phyloP scores from a whole-genome alignment of 1,140 invertebrate genomes.

The Bombus superbus region DNA sequence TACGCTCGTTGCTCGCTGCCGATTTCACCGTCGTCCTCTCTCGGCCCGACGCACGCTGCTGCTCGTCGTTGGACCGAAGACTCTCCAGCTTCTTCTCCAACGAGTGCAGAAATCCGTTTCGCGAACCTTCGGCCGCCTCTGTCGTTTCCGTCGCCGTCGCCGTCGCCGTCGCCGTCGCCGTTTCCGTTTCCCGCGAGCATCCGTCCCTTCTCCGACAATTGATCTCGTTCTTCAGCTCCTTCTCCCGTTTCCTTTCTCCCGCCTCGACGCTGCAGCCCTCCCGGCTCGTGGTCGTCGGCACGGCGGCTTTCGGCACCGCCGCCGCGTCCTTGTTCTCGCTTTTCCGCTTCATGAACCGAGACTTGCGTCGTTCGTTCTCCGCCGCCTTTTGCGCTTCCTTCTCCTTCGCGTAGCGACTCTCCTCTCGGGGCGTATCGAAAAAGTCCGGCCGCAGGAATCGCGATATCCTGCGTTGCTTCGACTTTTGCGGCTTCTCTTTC shows the following conservation, averaged over 20 bases:
- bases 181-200: conserved; percentile 12
- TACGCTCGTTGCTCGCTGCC: conserved; percentile 62
- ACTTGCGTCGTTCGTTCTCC: conserved; percentile 80
- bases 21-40: conserved; percentile 70
- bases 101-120: conserved; percentile 77
- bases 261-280: conserved; percentile 31
- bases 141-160: conserved; percentile 45
- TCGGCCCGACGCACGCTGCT: not conserved
- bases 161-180: not conserved
- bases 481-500: conserved; percentile 72
- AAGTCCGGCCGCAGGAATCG: conserved; percentile 90
- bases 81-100: conserved; percentile 82
- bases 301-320: accelerated
- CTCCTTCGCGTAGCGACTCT: conserved; percentile 87
- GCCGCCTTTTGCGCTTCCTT: conserved; percentile 84
- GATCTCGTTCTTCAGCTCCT: conserved; percentile 77
- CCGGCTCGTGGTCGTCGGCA: conserved; percentile 26
- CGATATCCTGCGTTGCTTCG: conserved; percentile 85
- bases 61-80: conserved; percentile 74
- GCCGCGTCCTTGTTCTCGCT: conserved; percentile 41
- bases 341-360: conserved; percentile 75
- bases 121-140: conserved; percentile 44
- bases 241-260: conserved; percentile 69
- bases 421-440: conserved; percentile 88
- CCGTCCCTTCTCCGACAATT: conserved; percentile 70